These are phyloP conservation scores for Zoroaster sp. DNA, from an alignment of 53 echinoderm and acorn worm species.

Conservation along the genomic window DNA sequence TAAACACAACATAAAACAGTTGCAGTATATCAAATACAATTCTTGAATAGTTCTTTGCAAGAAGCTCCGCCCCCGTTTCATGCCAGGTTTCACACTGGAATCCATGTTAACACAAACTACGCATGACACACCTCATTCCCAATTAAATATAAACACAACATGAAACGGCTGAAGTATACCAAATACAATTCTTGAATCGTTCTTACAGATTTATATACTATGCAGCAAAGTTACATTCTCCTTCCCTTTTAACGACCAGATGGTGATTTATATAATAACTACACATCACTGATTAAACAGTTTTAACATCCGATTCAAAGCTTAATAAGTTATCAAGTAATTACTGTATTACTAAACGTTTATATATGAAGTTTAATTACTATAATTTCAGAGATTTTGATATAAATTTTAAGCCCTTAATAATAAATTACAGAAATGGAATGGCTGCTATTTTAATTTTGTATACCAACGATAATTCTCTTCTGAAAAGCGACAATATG, in stretches of 20 bases:
- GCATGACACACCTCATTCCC: constrained; percentile 8
- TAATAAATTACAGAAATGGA: too few relatives aligned
- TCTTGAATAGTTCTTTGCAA: neutral
- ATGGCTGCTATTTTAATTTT: too few relatives aligned
- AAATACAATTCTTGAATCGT: neutral
- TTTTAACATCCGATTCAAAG: neutral
- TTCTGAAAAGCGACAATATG: too few relatives aligned
- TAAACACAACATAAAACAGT: neutral
- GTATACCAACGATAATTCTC: too few relatives aligned
- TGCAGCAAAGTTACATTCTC: neutral
- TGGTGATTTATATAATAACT: too few relatives aligned
- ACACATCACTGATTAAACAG: neutral
- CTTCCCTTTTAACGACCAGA: too few relatives aligned
- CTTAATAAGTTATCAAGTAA: neutral
- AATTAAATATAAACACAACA: neutral
- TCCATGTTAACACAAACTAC: neutral
- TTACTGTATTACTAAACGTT: too few relatives aligned
- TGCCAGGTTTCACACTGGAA: neutral
- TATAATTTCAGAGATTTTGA: too few relatives aligned
- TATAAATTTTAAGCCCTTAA: too few relatives aligned
- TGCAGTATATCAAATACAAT: too few relatives aligned
- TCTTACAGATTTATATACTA: neutral
- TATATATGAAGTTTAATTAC: too few relatives aligned
- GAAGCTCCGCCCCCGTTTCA: neutral
- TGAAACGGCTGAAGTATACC: neutral